phyloP scores from a whole-genome alignment of 2,797 vertebrate genomes.

The Diceros bicornis region DNA sequence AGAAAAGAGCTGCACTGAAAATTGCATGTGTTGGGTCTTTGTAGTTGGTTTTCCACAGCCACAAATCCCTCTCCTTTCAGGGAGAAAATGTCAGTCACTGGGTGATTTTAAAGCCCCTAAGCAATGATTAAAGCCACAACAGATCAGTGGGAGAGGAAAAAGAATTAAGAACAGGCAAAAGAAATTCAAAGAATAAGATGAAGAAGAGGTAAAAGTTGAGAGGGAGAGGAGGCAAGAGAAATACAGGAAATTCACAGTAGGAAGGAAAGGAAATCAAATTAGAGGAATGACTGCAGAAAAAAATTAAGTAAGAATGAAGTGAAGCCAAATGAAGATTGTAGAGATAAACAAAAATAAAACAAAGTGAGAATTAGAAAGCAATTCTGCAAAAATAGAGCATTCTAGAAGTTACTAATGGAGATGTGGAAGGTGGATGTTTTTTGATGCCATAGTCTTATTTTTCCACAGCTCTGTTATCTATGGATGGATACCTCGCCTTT shows the following conservation, averaged over 20 bases:
- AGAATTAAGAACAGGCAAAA: not conserved
- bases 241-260: not conserved
- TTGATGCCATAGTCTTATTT: not conserved
- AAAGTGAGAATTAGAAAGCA: not conserved
- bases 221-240: not conserved
- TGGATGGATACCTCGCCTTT: not conserved
- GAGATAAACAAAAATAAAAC: not conserved
- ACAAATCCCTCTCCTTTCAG: conserved; percentile 64
- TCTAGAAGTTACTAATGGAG: not conserved
- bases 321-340: not conserved
- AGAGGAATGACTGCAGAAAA: not conserved
- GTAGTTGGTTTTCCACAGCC: conserved; percentile 30
- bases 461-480: not conserved
- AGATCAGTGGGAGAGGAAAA: conserved; percentile 51
- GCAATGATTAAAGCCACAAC: conserved; percentile 28
- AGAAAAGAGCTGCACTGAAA: conserved; percentile 68
- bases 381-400: not conserved
- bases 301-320: not conserved
- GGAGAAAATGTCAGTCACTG: conserved; percentile 68
- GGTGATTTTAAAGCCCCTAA: conserved; percentile 53
- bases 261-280: not conserved
- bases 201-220: not conserved
- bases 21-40: conserved; percentile 73
- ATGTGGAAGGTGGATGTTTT: not conserved
- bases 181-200: not conserved